Conservation (phyloP, 2,113 vertebrate species). For the Gallinago undulata region DNA sequence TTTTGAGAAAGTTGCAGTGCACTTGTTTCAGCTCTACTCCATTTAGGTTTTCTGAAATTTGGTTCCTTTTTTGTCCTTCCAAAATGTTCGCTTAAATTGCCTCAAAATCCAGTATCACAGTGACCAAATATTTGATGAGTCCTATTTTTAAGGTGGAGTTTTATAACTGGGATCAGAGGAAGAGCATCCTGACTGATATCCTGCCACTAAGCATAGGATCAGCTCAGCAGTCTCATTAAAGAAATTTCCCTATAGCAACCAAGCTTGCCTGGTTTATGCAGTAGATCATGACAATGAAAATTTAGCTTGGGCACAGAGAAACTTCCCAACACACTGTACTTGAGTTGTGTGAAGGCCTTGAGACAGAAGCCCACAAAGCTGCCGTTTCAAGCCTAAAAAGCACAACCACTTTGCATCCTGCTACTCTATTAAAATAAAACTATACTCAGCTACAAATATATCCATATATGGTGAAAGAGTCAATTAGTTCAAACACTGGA, state of each 20-base stretch:
- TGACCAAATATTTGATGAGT: not conserved
- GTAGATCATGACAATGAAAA: not conserved
- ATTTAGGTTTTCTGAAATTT: not conserved
- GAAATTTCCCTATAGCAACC: not conserved
- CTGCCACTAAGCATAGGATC: not conserved
- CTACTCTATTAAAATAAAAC: not conserved
- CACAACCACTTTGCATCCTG: not conserved
- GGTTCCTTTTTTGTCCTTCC: not conserved
- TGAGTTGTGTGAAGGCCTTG: not conserved
- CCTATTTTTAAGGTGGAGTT: not conserved
- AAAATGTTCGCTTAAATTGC: not conserved
- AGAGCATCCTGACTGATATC: not conserved
- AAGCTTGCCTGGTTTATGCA: not conserved
- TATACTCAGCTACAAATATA: not conserved
- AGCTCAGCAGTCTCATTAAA: not conserved
- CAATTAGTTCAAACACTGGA: not conserved
- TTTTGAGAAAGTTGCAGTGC: not conserved
- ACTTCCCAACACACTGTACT: not conserved
- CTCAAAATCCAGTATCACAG: not conserved
- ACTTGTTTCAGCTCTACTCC: not conserved
- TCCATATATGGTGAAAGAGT: not conserved
- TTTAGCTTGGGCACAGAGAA: not conserved
- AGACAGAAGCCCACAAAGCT: fast-evolving
- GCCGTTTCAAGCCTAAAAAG: not conserved
- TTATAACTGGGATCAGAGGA: not conserved